Evolutionary conservation across 2,888 invertebrate genomes (phyloP), one percentile per base, ranked within the genome.

Genomic region (Exocentrus adspersus): DNA sequence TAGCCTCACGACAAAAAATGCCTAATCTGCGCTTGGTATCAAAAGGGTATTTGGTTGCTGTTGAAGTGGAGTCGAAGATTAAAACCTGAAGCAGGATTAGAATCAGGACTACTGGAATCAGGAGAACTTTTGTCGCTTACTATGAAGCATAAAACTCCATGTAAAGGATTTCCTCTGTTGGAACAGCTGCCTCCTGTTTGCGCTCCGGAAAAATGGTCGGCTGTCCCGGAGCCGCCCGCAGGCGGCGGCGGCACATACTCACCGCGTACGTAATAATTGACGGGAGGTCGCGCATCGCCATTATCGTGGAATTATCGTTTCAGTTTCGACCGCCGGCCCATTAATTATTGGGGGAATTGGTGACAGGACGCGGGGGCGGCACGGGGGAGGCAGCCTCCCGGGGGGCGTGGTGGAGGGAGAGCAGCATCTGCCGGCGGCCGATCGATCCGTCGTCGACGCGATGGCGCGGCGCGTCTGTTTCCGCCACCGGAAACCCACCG

Each of bases 221-320:
- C 21, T n/a, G 24, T n/a, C 10, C 21, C 16, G 41, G 21, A 42
- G 16, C 21, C 42, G 12, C 12, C 16, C 50, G 28, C 12, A 58
- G 53, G 17, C 52, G 16, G 7, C 24, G 10, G 14, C 46, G 16
- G 30, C 52, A 50, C 43, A 43, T n/a, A n/a, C n/a, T n/a, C 62
- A 46, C 37, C 57, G 45, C 53, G 58, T 59, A 62, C 62, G 74
- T 74, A 74, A 75, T 77, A 78, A 78, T 75, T 78, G 78, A 78
- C 75, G 74, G 70, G 84, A 79, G 81, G 81, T 81, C 81, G 82
- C 80, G 79, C 79, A 78, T 79, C 77, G 80, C 84, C 82, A 86
- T 87, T 86, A 87, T 82, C 79, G 82, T 84, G 82, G 83, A 81
- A 82, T 83, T 82, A 82, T 82, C 82, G 82, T 83, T 82, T 83